Evolutionary conservation across 2,888 invertebrate genomes (phyloP), one percentile per base, ranked within the genome.

Genomic region (Prosapia bicincta): DNA sequence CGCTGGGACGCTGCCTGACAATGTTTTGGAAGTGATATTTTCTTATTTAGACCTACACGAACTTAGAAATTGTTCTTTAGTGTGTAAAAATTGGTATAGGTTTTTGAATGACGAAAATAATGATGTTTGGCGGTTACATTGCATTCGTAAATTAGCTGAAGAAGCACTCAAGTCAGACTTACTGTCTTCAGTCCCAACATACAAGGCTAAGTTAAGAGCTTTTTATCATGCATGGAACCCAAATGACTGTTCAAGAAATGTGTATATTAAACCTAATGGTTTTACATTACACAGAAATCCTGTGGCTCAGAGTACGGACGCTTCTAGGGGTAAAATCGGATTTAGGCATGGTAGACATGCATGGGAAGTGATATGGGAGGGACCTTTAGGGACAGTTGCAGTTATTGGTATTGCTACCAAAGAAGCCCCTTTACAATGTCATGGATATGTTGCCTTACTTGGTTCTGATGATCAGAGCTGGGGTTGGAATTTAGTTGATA

Each of bases 401-500:
- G 98, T 99, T 66, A 93, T 99, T 83, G 99, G 97, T 54, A 92
- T 98, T 82, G 95, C 97, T 68, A 97, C 97, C 0, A 95, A 94
- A 87, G 96, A 98, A 83, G 97, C 98, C 10, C 90, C 95, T 54
- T 87, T 98, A 78, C 95, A 98, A 84, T 95, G 96, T 85, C 95
- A 94, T 82, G 98, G 99, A 74, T 99, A 99, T 87, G 94, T 98
- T 71, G 95, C 98, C 9, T 87, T 99, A 77, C 87, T 99, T 79
- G 99, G 99, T 30, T 94, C 95, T 5, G 97, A 99, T 87, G 96
- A 97, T 84, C 94, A 98, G 85, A 98, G 97, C 83, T 99, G 99
- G 99, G 99, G 99, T 15, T 99, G 99, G 99, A 99, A 99, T 89
- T 89, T 99, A 82, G 98, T 99, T 71, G 98, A 99, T 87, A 99